Evolutionary conservation across 2,113 vertebrate genomes (phyloP), one percentile per base, ranked within the genome.

Genomic region (Myrmecobius fasciatus): DNA sequence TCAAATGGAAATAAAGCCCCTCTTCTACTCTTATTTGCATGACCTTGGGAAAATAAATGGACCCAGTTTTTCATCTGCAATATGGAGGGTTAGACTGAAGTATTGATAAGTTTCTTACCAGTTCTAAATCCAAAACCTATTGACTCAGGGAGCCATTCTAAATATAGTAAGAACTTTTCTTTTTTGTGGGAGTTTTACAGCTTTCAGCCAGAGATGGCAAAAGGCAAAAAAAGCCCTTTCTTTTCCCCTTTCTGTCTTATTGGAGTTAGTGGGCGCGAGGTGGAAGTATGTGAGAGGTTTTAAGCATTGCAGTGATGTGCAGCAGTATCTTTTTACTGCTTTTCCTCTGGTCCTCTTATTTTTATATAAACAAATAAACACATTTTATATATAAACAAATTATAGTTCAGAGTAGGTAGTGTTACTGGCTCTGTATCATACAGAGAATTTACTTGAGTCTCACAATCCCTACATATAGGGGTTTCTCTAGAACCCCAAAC

Each of bases 1-100:
- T 96, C 91, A 97, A 95, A 96, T 96, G 95, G 56, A 97, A 97
- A 97, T 97, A 92, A 97, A 96, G 43, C 89, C 95, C 36, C 53
- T 31, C 56, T 31, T 60, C 28, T 60, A 3, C 56, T n/a, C 17
- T 67, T n/a, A n/a, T 3, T 12, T 75, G 17, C n/a, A 75, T n/a
- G 31, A 75, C 36, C 36, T 75, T 75, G 60, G 31, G 36, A 75
- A 75, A 75, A 17, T n/a, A 5, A 17, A 36, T 75, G 36, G 36
- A 8, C 36, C 17, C 60, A n/a, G 5, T 75, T 75, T 75, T 36
- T 75, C 31, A n/a, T 75, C 60, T n/a, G 36, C 14, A 7, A n/a
- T 36, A n/a, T 75, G 36, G 36, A 12, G 36, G 0, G 60, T n/a
- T 75, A 75, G 60, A 20, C 36, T 75, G n/a, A 75, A n/a, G 60